These are phyloP conservation scores for Nineta flava DNA, from an alignment of 2,888 invertebrate genomes.

Conservation along the genomic window DNA sequence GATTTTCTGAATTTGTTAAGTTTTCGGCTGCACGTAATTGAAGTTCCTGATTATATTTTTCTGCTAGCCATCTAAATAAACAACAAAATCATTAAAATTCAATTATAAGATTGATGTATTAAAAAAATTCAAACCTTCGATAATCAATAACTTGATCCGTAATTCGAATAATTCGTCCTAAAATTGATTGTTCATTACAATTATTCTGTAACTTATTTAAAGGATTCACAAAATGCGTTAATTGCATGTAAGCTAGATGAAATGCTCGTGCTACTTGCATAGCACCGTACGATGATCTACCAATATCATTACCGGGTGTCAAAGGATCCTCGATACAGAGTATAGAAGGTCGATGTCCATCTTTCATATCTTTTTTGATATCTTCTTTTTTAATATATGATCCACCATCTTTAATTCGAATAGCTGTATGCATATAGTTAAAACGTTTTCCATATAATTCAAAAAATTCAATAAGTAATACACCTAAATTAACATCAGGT, in stretches of 20 bases:
- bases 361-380: conserved; percentile 77
- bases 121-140: conserved; percentile 40
- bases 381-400: conserved; percentile 90
- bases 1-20: background rate
- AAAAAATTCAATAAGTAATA: conserved; percentile 89
- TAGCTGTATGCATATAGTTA: conserved; percentile 88
- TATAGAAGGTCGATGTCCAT: conserved; percentile 84
- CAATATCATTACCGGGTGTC: conserved; percentile 92
- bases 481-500: conserved; percentile 68
- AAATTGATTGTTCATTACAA: conserved; percentile 42
- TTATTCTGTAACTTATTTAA: conserved; percentile 36
- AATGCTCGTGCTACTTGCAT: conserved; percentile 76
- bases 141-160: conserved; percentile 82
- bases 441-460: conserved; percentile 95
- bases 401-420: conserved; percentile 85
- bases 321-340: conserved; percentile 97
- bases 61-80: background rate
- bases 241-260: conserved; percentile 83
- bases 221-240: conserved; percentile 55
- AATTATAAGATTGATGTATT: no score
- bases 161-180: conserved; percentile 83
- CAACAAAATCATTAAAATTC: background rate
- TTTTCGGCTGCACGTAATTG: background rate
- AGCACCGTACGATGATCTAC: conserved; percentile 90
- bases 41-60: background rate